phyloP scores from a whole-genome alignment of 2,888 invertebrate genomes.

The Aelia acuminata region DNA sequence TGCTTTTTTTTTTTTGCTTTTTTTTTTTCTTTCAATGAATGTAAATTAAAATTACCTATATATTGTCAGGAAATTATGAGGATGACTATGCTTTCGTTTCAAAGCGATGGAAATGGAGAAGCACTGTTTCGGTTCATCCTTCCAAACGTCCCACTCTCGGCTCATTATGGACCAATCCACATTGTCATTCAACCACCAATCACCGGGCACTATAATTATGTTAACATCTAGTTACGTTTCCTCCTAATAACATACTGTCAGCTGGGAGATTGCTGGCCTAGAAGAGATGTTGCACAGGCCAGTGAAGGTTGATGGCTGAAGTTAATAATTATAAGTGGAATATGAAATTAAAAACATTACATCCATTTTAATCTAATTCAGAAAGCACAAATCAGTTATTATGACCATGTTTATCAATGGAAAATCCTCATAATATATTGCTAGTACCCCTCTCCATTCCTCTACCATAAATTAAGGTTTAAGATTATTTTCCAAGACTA shows the following conservation, averaged over 20 bases:
- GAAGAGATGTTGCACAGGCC: not conserved
- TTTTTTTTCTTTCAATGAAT: too few relatives aligned
- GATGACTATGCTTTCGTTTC: not conserved
- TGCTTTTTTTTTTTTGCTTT: too few relatives aligned
- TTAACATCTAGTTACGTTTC: slow-evolving; percentile 13
- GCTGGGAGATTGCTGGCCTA: not conserved
- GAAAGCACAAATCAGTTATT: too few relatives aligned
- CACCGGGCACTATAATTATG: not conserved
- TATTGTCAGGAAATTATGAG: too few relatives aligned
- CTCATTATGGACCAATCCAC: not conserved
- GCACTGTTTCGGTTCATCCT: not conserved
- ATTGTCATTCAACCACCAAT: slow-evolving; percentile 2
- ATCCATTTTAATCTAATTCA: not conserved
- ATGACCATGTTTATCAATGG: too few relatives aligned
- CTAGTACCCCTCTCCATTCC: too few relatives aligned
- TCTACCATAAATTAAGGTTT: too few relatives aligned
- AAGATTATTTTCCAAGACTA: too few relatives aligned
- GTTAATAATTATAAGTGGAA: not conserved
- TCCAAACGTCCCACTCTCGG: not conserved
- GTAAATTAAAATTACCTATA: too few relatives aligned
- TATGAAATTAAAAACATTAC: not conserved
- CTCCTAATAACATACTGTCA: not conserved
- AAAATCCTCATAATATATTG: too few relatives aligned
- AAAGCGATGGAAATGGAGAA: not conserved
- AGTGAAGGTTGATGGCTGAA: not conserved